Evolutionary conservation across 2,888 invertebrate species (phyloP).

Genomic region (Petrophora chlorosata): DNA sequence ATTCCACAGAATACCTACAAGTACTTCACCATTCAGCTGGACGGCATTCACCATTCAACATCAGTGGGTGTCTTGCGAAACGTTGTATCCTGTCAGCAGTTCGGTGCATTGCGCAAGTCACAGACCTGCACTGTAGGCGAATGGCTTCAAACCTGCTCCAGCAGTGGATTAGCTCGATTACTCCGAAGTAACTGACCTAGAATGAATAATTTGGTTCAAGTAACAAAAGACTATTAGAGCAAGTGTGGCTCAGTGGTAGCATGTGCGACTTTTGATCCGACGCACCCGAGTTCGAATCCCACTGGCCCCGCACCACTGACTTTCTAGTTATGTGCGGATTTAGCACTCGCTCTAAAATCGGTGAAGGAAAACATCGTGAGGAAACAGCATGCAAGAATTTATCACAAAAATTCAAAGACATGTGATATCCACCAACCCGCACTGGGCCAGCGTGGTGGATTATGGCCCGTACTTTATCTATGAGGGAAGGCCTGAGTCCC

Average conservation of each 20-base stretch:
- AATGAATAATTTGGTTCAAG: neutral
- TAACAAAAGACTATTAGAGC: neutral
- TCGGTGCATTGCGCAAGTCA: conserved; percentile 30
- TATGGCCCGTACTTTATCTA: too few relatives aligned
- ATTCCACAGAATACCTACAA: neutral
- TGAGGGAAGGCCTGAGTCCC: too few relatives aligned
- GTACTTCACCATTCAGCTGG: neutral
- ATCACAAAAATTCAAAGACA: too few relatives aligned
- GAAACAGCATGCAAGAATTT: too few relatives aligned
- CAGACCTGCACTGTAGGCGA: conserved; percentile 16
- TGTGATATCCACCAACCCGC: too few relatives aligned
- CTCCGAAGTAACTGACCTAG: conserved; percentile 3
- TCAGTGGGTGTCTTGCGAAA: conserved; percentile 25
- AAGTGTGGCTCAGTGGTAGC: neutral
- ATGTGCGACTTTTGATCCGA: too few relatives aligned
- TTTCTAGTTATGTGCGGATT: too few relatives aligned
- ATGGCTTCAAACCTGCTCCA: conserved; percentile 9
- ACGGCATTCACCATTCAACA: conserved; percentile 17
- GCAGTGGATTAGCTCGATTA: conserved; percentile 6
- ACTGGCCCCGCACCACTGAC: too few relatives aligned
- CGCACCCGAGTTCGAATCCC: too few relatives aligned
- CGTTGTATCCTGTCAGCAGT: conserved; percentile 28
- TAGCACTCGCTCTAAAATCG: too few relatives aligned
- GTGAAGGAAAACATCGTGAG: too few relatives aligned
- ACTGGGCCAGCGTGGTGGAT: too few relatives aligned